Percentiles rank a stretch among this genome's conserved stretches.
phyloP scores from a whole-genome alignment of 2,888 invertebrate species.

The Choreutis nemorana region DNA sequence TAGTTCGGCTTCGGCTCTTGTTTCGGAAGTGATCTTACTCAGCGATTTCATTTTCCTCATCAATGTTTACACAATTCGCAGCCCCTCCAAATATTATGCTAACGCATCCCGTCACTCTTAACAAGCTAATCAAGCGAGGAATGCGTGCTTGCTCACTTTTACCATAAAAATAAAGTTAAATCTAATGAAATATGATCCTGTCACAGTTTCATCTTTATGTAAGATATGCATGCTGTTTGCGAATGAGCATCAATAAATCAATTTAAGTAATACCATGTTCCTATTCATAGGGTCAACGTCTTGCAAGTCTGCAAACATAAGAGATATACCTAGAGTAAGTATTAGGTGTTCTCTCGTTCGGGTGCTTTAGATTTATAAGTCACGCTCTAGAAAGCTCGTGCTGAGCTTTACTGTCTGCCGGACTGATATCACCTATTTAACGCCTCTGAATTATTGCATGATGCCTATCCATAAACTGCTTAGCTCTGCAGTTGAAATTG shows the following conservation, averaged over 20 bases:
- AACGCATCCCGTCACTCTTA: slow-evolving; percentile 9
- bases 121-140: slow-evolving; percentile 23
- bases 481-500: too few species aligned
- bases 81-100: slow-evolving; percentile 14
- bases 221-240: slow-evolving; percentile 13
- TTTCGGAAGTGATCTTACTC: slow-evolving; percentile 12
- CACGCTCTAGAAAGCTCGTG: slow-evolving; percentile 38
- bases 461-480: too few species aligned
- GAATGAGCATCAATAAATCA: slow-evolving; percentile 21
- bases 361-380: slow-evolving; percentile 38
- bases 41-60: slow-evolving; percentile 14
- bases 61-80: slow-evolving; percentile 16
- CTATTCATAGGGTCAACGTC: slow-evolving; percentile 21
- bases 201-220: slow-evolving; percentile 10
- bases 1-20: slow-evolving; percentile 13
- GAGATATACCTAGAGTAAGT: too few species aligned
- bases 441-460: not conserved
- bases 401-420: slow-evolving; percentile 8
- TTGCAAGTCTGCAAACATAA: too few species aligned
- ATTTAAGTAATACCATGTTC: slow-evolving; percentile 19
- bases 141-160: slow-evolving; percentile 16
- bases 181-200: slow-evolving; percentile 20
- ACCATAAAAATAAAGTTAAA: slow-evolving; percentile 19
- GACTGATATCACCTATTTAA: slow-evolving; percentile 3
- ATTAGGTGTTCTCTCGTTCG: too few species aligned